A percentile compares a stretch with the other conserved stretches of the same genome.
phyloP scores from a whole-genome alignment of 2,113 vertebrate genomes.

The Cnemophilus loriae region DNA sequence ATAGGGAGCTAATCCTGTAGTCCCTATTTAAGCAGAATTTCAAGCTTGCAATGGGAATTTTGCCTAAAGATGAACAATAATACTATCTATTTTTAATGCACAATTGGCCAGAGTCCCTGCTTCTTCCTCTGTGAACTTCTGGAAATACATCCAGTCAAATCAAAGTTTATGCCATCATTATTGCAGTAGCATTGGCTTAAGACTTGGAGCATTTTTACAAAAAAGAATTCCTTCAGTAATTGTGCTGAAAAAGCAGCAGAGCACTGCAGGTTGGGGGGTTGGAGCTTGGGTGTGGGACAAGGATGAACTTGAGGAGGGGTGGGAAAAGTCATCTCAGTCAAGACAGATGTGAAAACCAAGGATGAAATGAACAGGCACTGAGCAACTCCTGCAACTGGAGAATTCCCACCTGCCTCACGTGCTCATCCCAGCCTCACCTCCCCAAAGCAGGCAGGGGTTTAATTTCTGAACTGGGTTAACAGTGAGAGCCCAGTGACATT shows the following conservation, averaged over 20 bases:
- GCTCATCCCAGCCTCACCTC: not conserved
- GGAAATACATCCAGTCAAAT: slow-evolving; percentile 33
- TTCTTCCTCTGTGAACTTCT: slow-evolving; percentile 54
- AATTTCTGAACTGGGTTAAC: not conserved
- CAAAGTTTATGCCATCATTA: not conserved
- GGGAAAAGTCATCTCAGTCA: not conserved
- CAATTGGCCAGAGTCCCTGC: slow-evolving; percentile 43
- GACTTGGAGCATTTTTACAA: not conserved
- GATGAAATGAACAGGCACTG: not conserved
- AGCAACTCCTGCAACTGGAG: not conserved
- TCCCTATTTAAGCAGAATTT: slow-evolving; percentile 58
- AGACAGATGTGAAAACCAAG: not conserved
- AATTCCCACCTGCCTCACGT: not conserved
- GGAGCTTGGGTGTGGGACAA: not conserved
- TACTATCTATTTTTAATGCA: slow-evolving; percentile 56
- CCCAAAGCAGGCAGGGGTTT: not conserved
- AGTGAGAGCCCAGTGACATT: not conserved
- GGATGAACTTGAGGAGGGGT: not conserved
- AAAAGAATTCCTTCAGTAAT: not conserved
- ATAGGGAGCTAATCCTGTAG: slow-evolving; percentile 61
- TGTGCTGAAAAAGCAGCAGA: not conserved
- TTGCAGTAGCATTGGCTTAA: not conserved
- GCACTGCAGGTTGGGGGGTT: not conserved
- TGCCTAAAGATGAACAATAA: slow-evolving; percentile 60
- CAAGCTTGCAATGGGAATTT: slow-evolving; percentile 58